These are phyloP conservation scores for Microcebus murinus DNA, from an alignment of 2,113 vertebrate species.

Conservation along the genomic window DNA sequence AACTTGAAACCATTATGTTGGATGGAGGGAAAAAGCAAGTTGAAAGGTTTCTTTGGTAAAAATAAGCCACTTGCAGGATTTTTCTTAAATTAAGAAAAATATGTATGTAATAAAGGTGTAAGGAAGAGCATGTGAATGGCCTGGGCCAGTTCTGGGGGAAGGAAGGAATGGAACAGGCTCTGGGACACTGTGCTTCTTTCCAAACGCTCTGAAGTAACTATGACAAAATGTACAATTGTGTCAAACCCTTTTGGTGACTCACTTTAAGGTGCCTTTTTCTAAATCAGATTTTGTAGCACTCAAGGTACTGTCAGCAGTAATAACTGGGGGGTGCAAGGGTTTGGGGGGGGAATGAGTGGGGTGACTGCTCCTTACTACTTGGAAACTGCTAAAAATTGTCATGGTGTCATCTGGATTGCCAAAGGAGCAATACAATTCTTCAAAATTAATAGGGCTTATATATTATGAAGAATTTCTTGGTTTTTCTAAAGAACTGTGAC, in stretches of 20 bases:
- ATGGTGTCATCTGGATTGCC: neutral
- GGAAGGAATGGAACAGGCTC: neutral
- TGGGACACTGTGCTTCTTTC: neutral
- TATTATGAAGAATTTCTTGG: neutral
- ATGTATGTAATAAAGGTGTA: neutral
- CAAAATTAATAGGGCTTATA: neutral
- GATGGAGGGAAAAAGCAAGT: neutral
- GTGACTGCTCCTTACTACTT: neutral
- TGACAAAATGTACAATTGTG: neutral
- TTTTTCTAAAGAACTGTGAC: neutral
- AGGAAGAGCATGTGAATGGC: neutral
- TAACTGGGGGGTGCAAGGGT: no score
- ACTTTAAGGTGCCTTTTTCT: neutral
- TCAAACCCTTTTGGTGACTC: neutral
- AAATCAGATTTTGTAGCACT: neutral
- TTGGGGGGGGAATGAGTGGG: accelerated
- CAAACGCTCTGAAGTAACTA: neutral
- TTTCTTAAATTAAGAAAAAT: neutral
- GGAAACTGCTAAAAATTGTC: neutral
- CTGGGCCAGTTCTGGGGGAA: no score
- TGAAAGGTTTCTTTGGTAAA: neutral
- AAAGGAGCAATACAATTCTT: neutral
- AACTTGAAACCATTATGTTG: neutral
- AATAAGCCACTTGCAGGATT: neutral
- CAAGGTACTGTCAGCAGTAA: neutral